A percentile compares a stretch with the other conserved stretches of the same genome.
These are phyloP conservation scores for Rhabditophanes sp. DNA, from an alignment of 2,888 invertebrate species.

Conservation along the genomic window DNA sequence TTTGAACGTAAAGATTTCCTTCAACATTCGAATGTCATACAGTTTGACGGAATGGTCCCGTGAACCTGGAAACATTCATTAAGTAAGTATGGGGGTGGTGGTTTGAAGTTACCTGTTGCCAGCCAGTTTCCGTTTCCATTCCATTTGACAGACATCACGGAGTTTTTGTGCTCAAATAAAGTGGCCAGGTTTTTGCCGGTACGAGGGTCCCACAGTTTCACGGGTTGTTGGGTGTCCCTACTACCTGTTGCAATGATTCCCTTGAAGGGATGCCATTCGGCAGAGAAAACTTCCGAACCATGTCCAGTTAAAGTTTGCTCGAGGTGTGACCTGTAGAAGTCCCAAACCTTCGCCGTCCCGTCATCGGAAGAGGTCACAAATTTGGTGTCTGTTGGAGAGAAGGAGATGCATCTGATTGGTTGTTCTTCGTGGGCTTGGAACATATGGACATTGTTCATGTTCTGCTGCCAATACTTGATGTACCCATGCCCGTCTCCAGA, in stretches of 20 bases:
- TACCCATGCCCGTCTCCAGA: slow-evolving; percentile 96
- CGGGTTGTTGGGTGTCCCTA: slow-evolving; percentile 97
- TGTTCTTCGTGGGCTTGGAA: slow-evolving; percentile 96
- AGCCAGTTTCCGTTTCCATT: slow-evolving; percentile 98
- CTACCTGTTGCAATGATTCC: slow-evolving; percentile 85
- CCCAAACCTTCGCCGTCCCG: slow-evolving; percentile 94
- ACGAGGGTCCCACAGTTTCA: slow-evolving; percentile 97
- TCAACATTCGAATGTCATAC: slow-evolving; percentile 87
- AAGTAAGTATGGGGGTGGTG: not conserved
- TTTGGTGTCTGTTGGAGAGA: slow-evolving; percentile 94
- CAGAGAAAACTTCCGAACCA: slow-evolving; percentile 51
- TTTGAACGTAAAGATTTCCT: slow-evolving; percentile 86
- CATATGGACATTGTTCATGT: slow-evolving; percentile 99
- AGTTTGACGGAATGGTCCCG: slow-evolving; percentile 88
- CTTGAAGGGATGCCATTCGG: slow-evolving; percentile 98
- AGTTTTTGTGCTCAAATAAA: slow-evolving; percentile 93
- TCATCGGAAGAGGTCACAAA: slow-evolving; percentile 98
- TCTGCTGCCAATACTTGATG: slow-evolving; percentile 99
- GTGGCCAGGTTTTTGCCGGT: slow-evolving; percentile 84
- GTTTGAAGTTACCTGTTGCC: too few species aligned
- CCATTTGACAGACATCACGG: slow-evolving; percentile 98
- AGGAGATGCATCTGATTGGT: slow-evolving; percentile 93
- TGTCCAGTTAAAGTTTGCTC: slow-evolving; percentile 62
- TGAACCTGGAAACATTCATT: slow-evolving; percentile 89
- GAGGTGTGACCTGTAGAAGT: slow-evolving; percentile 79